These are phyloP conservation scores for Rousettus leschenaultii DNA, from an alignment of 2,113 vertebrate species.

Conservation along the genomic window DNA sequence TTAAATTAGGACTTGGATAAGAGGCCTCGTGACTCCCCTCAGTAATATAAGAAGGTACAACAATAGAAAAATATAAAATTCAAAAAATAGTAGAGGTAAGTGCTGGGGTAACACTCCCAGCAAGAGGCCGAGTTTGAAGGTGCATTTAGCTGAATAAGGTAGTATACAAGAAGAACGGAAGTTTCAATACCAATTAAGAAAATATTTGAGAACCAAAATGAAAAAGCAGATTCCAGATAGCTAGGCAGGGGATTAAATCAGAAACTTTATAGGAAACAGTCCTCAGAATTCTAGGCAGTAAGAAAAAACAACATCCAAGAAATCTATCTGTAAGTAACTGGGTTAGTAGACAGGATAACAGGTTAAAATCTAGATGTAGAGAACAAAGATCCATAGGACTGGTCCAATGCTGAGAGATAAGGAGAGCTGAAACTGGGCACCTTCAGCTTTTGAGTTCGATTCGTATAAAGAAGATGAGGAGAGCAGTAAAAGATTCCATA, in stretches of 20 bases:
- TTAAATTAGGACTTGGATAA: neutral
- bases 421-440: neutral
- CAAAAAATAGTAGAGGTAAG: neutral
- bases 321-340: neutral
- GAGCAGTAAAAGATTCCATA: neutral
- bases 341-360: neutral
- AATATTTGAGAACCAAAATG: conserved; percentile 20
- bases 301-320: neutral
- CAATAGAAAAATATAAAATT: neutral
- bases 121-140: neutral
- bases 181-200: neutral
- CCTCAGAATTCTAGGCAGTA: neutral
- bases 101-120: neutral
- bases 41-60: neutral
- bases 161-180: neutral
- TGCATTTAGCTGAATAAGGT: neutral
- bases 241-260: neutral
- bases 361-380: neutral
- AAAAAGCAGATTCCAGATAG: neutral
- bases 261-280: neutral
- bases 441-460: neutral
- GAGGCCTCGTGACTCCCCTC: neutral
- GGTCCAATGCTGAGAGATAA: neutral
- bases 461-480: neutral
- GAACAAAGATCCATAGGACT: neutral